These are phyloP conservation scores for Cnemophilus loriae DNA, from an alignment of 2,113 vertebrate species.

Conservation along the genomic window DNA sequence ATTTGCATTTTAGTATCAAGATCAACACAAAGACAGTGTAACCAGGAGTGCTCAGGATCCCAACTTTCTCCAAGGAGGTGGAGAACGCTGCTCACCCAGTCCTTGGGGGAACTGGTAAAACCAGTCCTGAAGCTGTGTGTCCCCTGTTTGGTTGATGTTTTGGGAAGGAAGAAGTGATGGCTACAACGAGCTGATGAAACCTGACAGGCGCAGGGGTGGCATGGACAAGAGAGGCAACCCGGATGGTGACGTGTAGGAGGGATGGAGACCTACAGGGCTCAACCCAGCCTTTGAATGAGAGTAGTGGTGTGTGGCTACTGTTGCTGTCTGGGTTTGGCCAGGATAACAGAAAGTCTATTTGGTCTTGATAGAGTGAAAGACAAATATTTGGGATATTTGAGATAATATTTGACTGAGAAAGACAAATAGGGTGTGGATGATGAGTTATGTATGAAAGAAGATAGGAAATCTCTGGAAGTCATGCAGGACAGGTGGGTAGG, in stretches of 20 bases:
- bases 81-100: background rate
- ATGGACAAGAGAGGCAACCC: background rate
- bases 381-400: conserved; percentile 47
- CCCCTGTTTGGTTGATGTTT: background rate
- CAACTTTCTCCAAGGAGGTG: background rate
- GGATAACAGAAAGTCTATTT: background rate
- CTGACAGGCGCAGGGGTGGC: background rate
- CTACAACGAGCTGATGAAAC: background rate
- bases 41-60: background rate
- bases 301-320: background rate
- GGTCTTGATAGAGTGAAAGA: background rate
- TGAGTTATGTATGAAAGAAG: background rate
- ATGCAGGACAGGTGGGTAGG: background rate
- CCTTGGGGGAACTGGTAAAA: background rate
- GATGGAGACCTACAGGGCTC: background rate
- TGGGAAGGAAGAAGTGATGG: background rate
- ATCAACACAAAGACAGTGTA: background rate
- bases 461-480: conserved; percentile 20
- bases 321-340: background rate
- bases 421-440: conserved; percentile 29
- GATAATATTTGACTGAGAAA: conserved; percentile 35
- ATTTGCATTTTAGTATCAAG: background rate
- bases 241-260: background rate
- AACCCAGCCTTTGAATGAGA: background rate
- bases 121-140: background rate